Conservation (phyloP, 2,797 vertebrate species). For the Oceanodroma leucorhoa region DNA sequence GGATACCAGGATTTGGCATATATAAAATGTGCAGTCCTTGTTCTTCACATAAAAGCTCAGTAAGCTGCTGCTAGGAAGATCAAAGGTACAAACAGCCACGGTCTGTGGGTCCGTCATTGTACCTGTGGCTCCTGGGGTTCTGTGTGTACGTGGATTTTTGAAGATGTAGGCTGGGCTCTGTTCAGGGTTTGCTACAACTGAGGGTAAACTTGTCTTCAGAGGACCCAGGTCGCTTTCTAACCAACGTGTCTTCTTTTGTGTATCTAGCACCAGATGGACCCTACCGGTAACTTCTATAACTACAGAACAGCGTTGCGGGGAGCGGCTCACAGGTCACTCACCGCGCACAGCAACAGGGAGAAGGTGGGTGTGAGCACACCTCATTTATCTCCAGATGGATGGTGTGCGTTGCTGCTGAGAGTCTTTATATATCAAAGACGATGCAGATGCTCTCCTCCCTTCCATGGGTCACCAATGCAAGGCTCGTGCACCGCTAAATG, state of each 20-base stretch:
- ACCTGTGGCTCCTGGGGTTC: neutral
- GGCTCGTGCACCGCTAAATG: neutral
- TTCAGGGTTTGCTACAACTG: neutral
- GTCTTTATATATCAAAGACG: neutral
- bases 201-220: neutral
- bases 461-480: neutral
- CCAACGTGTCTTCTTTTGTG: neutral
- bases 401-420: neutral
- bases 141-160: neutral
- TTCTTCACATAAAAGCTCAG: neutral
- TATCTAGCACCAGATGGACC: slow-evolving; percentile 93
- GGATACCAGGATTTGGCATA: neutral
- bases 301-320: slow-evolving; percentile 90
- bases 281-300: slow-evolving; percentile 94
- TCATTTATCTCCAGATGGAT: rapidly evolving
- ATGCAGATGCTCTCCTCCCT: neutral
- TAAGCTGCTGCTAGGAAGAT: neutral
- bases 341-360: slow-evolving; percentile 91
- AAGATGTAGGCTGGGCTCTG: neutral
- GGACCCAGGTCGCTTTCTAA: neutral
- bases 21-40: neutral
- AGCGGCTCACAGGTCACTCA: slow-evolving; percentile 90
- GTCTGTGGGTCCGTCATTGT: neutral
- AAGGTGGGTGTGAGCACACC: slow-evolving; percentile 76
- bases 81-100: neutral